phyloP scores from a whole-genome alignment of 2,888 invertebrate genomes.

The Falcaria lacertinaria region DNA sequence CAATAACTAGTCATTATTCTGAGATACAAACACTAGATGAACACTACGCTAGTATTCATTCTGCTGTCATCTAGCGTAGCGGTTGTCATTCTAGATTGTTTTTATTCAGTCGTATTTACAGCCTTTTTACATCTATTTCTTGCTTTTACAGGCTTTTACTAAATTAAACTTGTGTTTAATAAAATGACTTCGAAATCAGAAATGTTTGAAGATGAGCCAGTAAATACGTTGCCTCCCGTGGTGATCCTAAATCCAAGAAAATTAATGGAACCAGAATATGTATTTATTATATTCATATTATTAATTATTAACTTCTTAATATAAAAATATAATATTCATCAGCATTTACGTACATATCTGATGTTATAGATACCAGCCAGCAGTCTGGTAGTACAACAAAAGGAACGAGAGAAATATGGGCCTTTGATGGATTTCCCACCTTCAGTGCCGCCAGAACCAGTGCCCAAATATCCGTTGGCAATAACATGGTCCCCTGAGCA shows the following conservation, averaged over 20 bases:
- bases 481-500: constrained; percentile 35
- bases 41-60: too few species aligned
- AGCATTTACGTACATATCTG: neutral
- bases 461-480: constrained; percentile 28
- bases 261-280: constrained; percentile 36
- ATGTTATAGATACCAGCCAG: neutral
- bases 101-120: too few species aligned
- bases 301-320: too few species aligned
- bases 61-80: too few species aligned
- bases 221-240: constrained; percentile 31
- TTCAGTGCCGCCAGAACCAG: constrained; percentile 9
- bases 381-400: constrained; percentile 7
- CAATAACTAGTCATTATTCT: too few species aligned
- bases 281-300: constrained; percentile 5
- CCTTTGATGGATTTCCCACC: constrained; percentile 5
- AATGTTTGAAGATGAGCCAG: constrained; percentile 12
- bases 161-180: neutral
- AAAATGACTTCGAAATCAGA: constrained; percentile 16
- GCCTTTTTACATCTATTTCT: too few species aligned
- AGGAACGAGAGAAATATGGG: constrained; percentile 2
- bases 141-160: too few species aligned
- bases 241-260: constrained; percentile 36
- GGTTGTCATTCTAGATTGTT: too few species aligned
- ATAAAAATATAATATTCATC: too few species aligned
- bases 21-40: too few species aligned